phyloP scores from a whole-genome alignment of 2,888 invertebrate genomes.

The Drosophila kokeensis region DNA sequence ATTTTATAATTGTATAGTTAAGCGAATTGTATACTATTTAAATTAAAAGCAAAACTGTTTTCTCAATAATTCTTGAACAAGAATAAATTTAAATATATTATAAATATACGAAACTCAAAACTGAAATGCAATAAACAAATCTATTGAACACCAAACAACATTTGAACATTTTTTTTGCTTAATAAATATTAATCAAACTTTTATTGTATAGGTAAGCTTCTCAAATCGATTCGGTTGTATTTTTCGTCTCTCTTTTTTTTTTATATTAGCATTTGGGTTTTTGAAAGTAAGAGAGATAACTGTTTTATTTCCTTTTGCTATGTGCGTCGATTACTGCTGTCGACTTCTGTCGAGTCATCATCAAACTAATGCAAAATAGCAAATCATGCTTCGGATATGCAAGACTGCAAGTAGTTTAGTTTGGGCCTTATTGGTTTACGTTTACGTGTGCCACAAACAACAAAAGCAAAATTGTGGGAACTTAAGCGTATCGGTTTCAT shows the following conservation, averaged over 20 bases:
- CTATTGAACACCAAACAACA: constrained; percentile 72
- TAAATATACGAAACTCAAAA: constrained; percentile 71
- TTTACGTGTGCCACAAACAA: neutral
- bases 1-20: constrained; percentile 76
- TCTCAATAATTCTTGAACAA: constrained; percentile 78
- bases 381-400: constrained; percentile 24
- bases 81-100: constrained; percentile 70
- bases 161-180: neutral
- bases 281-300: neutral
- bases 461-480: constrained; percentile 1
- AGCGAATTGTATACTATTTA: constrained; percentile 79
- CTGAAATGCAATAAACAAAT: constrained; percentile 77
- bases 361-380: constrained; percentile 32
- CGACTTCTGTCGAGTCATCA: constrained; percentile 36
- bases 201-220: neutral
- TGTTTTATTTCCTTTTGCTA: constrained; percentile 3
- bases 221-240: constrained; percentile 4
- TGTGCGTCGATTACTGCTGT: constrained; percentile 4
- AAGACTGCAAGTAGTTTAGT: constrained; percentile 9
- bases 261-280: constrained; percentile 5
- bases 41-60: constrained; percentile 67
- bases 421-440: constrained; percentile 3
- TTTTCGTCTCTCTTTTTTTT: neutral
- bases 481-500: constrained; percentile 31
- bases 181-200: neutral